Conservation (phyloP, 2,888 invertebrate genomes). For the Caenorhabditis japonica region DNA sequence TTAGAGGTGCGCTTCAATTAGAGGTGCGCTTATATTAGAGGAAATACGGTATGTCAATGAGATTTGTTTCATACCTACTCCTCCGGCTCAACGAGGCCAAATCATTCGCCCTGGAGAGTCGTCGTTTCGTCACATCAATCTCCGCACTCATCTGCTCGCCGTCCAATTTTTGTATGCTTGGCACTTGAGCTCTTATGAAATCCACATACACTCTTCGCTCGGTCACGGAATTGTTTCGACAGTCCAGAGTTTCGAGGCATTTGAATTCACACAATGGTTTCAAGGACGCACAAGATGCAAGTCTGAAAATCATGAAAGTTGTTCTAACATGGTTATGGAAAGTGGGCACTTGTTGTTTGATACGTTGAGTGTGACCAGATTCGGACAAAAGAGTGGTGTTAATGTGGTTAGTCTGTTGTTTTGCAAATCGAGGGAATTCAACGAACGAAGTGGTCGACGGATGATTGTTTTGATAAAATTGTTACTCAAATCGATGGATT, state of each 20-base stretch:
- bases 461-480: conserved; percentile 63
- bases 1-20: no score
- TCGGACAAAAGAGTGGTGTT: conserved; percentile 23
- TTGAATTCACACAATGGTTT: conserved; percentile 45
- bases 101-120: conserved; percentile 38
- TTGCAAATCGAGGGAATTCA: conserved; percentile 26
- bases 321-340: neutral
- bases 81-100: conserved; percentile 31
- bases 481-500: conserved; percentile 60
- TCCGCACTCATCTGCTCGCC: conserved; percentile 40
- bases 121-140: conserved; percentile 36
- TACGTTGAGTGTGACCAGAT: conserved; percentile 24
- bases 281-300: conserved; percentile 48
- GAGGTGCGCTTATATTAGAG: no score
- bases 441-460: conserved; percentile 15
- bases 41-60: no score
- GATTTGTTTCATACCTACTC: no score
- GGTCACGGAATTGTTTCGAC: conserved; percentile 54
- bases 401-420: conserved; percentile 45
- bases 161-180: conserved; percentile 32
- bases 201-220: conserved; percentile 54
- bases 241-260: conserved; percentile 37
- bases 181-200: conserved; percentile 51
- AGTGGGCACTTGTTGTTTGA: conserved; percentile 35
- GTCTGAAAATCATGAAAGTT: conserved; percentile 8